These are phyloP conservation scores for Lithophane socia DNA, from an alignment of 2,888 invertebrate genomes.

Conservation along the genomic window DNA sequence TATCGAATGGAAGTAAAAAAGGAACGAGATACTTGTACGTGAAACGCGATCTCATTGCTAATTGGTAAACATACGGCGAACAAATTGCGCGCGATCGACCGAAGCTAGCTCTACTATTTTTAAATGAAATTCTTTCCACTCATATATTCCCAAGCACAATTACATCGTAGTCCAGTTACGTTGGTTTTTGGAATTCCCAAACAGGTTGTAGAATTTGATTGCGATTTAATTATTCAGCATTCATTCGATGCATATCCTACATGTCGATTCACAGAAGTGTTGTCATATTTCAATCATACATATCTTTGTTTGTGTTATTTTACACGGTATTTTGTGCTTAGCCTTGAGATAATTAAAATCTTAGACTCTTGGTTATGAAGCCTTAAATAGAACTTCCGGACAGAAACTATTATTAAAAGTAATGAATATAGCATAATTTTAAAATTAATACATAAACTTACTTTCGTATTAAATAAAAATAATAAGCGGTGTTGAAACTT, in stretches of 20 bases:
- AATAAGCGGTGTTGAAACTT: slow-evolving; percentile 68
- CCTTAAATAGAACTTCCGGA: slow-evolving; percentile 15
- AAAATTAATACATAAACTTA: slow-evolving; percentile 50
- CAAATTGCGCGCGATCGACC: slow-evolving; percentile 75
- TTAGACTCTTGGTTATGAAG: slow-evolving; percentile 1
- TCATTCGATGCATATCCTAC: slow-evolving; percentile 75
- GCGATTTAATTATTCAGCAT: slow-evolving; percentile 83
- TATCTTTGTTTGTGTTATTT: slow-evolving; percentile 22
- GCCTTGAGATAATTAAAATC: neutral
- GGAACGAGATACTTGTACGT: slow-evolving; percentile 62
- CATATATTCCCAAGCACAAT: slow-evolving; percentile 83
- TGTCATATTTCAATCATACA: slow-evolving; percentile 52
- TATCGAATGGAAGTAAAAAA: slow-evolving; percentile 76
- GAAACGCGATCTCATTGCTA: slow-evolving; percentile 73
- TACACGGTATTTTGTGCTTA: slow-evolving; percentile 24
- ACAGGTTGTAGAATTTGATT: slow-evolving; percentile 81
- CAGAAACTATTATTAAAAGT: slow-evolving; percentile 20
- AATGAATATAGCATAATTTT: slow-evolving; percentile 24
- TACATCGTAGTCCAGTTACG: slow-evolving; percentile 75
- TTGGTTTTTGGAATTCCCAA: slow-evolving; percentile 79
- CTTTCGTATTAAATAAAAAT: slow-evolving; percentile 62
- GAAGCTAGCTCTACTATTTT: slow-evolving; percentile 80
- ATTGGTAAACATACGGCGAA: slow-evolving; percentile 85
- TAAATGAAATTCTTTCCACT: slow-evolving; percentile 87
- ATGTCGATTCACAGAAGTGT: slow-evolving; percentile 65